These are phyloP conservation scores for Kryphioiulus occultus DNA, from an alignment of 2,888 invertebrate genomes.

Conservation along the genomic window DNA sequence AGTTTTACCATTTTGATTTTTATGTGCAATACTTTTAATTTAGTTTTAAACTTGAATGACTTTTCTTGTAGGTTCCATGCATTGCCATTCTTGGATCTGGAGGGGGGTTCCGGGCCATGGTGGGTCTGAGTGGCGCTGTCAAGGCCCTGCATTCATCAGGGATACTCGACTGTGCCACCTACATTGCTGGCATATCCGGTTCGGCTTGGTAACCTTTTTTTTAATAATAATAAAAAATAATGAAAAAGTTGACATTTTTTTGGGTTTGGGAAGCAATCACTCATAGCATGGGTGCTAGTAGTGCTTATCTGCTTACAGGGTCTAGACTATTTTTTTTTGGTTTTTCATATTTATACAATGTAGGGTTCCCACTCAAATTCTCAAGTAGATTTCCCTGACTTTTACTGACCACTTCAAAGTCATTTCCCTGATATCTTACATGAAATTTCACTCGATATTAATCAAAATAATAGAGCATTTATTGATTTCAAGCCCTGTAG, in stretches of 20 bases:
- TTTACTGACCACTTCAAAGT: too few relatives aligned
- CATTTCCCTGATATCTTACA: too few relatives aligned
- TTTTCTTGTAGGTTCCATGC: conserved; percentile 61
- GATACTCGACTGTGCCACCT: conserved; percentile 62
- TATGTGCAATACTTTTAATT: background rate
- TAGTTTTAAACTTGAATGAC: background rate
- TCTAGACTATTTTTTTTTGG: too few relatives aligned
- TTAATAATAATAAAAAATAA: background rate
- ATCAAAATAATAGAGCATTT: too few relatives aligned
- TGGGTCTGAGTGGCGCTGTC: conserved; percentile 62
- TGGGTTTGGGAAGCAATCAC: background rate
- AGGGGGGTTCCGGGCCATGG: conserved; percentile 65
- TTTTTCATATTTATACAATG: too few relatives aligned
- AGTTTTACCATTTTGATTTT: too few relatives aligned
- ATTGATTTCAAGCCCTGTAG: too few relatives aligned
- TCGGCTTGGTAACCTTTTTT: conserved; percentile 62
- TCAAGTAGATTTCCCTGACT: too few relatives aligned
- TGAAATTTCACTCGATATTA: too few relatives aligned
- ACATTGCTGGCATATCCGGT: conserved; percentile 63
- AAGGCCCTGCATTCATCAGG: conserved; percentile 62
- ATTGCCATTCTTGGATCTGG: conserved; percentile 64
- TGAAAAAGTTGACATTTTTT: background rate
- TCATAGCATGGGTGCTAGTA: background rate
- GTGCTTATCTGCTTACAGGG: background rate
- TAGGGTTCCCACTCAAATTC: too few relatives aligned